phyloP scores from a whole-genome alignment of 2,113 vertebrate species.

The Cranoglanis bouderius region DNA sequence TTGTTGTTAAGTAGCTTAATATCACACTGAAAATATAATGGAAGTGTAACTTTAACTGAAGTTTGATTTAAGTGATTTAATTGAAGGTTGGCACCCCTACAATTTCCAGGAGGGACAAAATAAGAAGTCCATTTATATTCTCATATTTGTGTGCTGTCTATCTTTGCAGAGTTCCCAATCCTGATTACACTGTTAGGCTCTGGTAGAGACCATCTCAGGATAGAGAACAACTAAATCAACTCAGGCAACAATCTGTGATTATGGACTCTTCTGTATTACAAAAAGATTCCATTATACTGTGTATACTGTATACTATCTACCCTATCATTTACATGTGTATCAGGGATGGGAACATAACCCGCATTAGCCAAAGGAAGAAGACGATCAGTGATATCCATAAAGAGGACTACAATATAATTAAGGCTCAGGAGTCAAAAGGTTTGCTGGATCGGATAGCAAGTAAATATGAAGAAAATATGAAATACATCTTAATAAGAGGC shows the following conservation, averaged over 20 bases:
- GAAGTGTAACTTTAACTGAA: too few species aligned
- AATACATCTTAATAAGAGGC: background rate
- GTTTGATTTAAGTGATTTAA: too few species aligned
- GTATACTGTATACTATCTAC: background rate
- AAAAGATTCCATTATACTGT: background rate
- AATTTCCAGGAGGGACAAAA: background rate
- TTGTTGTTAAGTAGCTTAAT: too few species aligned
- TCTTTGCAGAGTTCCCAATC: conserved; percentile 62
- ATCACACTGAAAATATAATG: background rate
- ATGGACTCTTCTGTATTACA: background rate
- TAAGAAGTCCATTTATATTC: background rate
- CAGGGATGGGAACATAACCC: background rate
- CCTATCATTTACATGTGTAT: conserved; percentile 8
- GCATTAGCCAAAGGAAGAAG: conserved; percentile 23
- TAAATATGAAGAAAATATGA: background rate
- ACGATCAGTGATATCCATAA: background rate
- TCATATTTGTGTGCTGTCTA: background rate
- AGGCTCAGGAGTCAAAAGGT: background rate
- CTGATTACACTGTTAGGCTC: conserved; percentile 58
- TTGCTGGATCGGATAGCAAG: conserved; percentile 27
- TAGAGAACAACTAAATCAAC: background rate
- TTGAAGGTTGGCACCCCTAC: too few species aligned
- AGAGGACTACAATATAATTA: conserved; percentile 38
- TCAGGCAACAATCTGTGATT: background rate
- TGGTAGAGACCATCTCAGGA: conserved; percentile 27